Evolutionary conservation across 92 coral and sea anemone genomes (phyloP).

Genomic region (Anthopleura xanthogrammica): DNA sequence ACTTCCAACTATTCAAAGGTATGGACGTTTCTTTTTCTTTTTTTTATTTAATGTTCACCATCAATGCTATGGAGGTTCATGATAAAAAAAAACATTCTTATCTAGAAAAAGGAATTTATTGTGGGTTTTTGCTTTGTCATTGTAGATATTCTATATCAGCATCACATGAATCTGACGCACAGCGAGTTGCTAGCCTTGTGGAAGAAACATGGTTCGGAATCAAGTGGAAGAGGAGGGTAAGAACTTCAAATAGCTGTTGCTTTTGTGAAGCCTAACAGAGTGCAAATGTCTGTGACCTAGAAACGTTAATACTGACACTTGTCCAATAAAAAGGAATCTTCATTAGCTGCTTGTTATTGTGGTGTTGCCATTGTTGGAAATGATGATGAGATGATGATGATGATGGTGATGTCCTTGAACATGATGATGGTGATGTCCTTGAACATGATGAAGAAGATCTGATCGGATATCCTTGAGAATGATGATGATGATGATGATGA

Average conservation of each 20-base stretch:
- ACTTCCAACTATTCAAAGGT: constrained; percentile 80
- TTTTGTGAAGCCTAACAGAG: neutral
- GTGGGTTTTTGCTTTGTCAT: neutral
- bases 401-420: neutral
- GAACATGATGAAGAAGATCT: neutral
- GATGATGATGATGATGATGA: neutral
- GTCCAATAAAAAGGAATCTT: too few species aligned
- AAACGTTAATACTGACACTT: too few species aligned
- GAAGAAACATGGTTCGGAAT: constrained; percentile 69
- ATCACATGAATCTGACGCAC: constrained; percentile 63
- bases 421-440: neutral
- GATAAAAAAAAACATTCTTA: too few species aligned
- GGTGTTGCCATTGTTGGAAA: too few species aligned
- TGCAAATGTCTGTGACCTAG: neutral
- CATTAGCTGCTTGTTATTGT: too few species aligned
- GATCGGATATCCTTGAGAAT: neutral
- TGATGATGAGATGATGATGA: neutral
- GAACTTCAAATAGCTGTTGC: neutral
- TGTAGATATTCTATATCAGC: constrained; percentile 68
- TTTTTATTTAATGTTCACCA: neutral
- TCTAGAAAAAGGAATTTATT: too few species aligned
- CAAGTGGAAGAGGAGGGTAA: constrained; percentile 74
- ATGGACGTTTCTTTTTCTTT: neutral
- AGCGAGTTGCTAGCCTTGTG: constrained; percentile 77
- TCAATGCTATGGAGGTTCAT: neutral